Percentiles rank a stretch among this genome's conserved stretches.
phyloP scores from a whole-genome alignment of 2,113 vertebrate genomes.

The Ophthalmolycus amberensis region DNA sequence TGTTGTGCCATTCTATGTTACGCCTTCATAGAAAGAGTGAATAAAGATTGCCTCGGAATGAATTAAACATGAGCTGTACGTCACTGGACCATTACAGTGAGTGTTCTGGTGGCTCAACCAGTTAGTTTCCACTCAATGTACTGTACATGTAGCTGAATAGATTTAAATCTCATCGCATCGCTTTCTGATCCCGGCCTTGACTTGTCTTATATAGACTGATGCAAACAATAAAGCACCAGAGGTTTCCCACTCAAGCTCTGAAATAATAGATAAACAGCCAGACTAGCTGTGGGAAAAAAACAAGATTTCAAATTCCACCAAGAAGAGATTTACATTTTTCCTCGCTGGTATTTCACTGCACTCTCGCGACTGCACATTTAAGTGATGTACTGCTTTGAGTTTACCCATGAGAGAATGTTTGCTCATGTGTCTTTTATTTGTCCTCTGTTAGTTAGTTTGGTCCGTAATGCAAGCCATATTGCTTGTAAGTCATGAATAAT shows the following conservation, averaged over 20 bases:
- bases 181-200: slow-evolving; percentile 49
- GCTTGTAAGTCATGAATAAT: slow-evolving; percentile 78
- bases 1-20: slow-evolving; percentile 67
- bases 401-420: slow-evolving; percentile 67
- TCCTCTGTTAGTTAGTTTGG: slow-evolving; percentile 67
- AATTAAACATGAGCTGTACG: slow-evolving; percentile 81
- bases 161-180: slow-evolving; percentile 68
- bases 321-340: slow-evolving; percentile 65
- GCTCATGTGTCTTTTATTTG: slow-evolving; percentile 62
- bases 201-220: slow-evolving; percentile 65
- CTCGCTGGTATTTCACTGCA: slow-evolving; percentile 47
- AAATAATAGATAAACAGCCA: slow-evolving; percentile 62
- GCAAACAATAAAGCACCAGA: slow-evolving; percentile 50
- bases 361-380: slow-evolving; percentile 52
- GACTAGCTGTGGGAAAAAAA: slow-evolving; percentile 28
- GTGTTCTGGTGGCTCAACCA: slow-evolving; percentile 73
- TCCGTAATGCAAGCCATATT: slow-evolving; percentile 57
- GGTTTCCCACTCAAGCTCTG: slow-evolving; percentile 56
- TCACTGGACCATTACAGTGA: slow-evolving; percentile 79
- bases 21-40: slow-evolving; percentile 73
- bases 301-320: slow-evolving; percentile 39
- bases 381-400: slow-evolving; percentile 52
- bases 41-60: slow-evolving; percentile 75
- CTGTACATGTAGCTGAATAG: slow-evolving; percentile 72
- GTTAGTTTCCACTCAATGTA: slow-evolving; percentile 74